Base-by-base conservation (phyloP, 2,797 vertebrate species). In the Melopsittacus undulatus region DNA sequence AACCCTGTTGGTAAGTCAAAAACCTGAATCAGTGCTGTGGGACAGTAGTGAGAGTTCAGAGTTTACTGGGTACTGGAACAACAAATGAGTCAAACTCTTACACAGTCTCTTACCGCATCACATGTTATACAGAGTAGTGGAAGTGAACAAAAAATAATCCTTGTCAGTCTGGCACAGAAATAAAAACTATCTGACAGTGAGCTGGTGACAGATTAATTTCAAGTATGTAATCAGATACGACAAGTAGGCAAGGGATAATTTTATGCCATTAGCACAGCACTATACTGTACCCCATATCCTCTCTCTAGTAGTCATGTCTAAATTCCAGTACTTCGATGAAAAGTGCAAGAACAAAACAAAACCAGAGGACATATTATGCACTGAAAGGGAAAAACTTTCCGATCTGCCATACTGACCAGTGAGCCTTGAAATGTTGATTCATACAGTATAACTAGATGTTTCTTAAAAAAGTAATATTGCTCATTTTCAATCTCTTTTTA, bases 301-400 rank as follows among this genome's bases (percentile, higher is more conserved):
- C 57, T 83, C 40, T 36, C 5, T 19, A 27, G 64, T 57, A 92
- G 76, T 61, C 63, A 29, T 38, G 27, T 59, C 54, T 86, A 51
- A 90, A 92, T 76, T 90, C 52, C 85, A 92, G 45, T 32, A 51
- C 54, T 92, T 83, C 59, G 69, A 69, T 73, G 70, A 79, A 76
- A 94, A 91, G 40, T 73, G 38, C 38, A 92, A 95, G 89, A 80
- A 0, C 3, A 67, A 80, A 88, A 23, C 51, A 40, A 54, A 83
- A 43, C 36, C 22, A 77, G 63, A 77, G 26, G 36, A 62, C 38
- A 83, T 87, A 69, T 63, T 77, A 45, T 54, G 30, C 38, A 49
- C 14, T 36, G 46, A 87, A 76, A 27, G 54, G 13, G 24, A 10
- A 49, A 83, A 83, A 79, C 17, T 36, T 69, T 56, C n/a, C 90